Evolutionary conservation across 2,888 invertebrate species (phyloP).

Genomic region (Pachydiplax longipennis): DNA sequence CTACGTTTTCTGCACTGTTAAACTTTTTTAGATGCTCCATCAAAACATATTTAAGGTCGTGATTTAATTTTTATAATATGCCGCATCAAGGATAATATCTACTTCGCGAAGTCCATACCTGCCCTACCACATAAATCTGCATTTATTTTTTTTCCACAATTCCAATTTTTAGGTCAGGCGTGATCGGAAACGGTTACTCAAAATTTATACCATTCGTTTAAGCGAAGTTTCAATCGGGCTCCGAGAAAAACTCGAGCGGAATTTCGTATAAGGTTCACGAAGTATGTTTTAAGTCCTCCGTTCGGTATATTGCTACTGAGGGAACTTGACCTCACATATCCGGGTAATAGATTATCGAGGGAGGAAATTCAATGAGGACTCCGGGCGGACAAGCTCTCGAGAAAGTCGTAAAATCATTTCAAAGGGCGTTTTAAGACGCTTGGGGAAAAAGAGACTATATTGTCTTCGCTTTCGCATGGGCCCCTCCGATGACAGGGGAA

Average conservation of each 20-base stretch:
- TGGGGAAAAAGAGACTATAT: not conserved
- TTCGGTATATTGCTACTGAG: not conserved
- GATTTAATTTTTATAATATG: too few relatives aligned
- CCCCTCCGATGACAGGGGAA: not conserved
- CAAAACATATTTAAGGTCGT: too few relatives aligned
- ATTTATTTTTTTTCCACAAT: too few relatives aligned
- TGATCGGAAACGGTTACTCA: not conserved
- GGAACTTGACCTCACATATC: not conserved
- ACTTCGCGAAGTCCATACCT: too few relatives aligned
- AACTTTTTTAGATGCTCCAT: too few relatives aligned
- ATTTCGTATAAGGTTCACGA: not conserved
- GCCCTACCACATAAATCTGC: too few relatives aligned
- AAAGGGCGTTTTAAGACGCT: not conserved
- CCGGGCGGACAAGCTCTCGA: not conserved
- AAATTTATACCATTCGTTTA: not conserved
- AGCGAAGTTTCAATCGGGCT: not conserved
- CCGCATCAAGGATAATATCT: too few relatives aligned
- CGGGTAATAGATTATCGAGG: not conserved
- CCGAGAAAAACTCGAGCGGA: not conserved
- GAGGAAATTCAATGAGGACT: not conserved
- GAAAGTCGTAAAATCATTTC: not conserved
- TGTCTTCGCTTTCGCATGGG: not conserved
- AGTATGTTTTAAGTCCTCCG: not conserved
- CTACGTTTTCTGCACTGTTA: too few relatives aligned
- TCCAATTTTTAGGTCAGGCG: not conserved